Conservation (phyloP, 2,113 vertebrate genomes). For the Grantiella picta region DNA sequence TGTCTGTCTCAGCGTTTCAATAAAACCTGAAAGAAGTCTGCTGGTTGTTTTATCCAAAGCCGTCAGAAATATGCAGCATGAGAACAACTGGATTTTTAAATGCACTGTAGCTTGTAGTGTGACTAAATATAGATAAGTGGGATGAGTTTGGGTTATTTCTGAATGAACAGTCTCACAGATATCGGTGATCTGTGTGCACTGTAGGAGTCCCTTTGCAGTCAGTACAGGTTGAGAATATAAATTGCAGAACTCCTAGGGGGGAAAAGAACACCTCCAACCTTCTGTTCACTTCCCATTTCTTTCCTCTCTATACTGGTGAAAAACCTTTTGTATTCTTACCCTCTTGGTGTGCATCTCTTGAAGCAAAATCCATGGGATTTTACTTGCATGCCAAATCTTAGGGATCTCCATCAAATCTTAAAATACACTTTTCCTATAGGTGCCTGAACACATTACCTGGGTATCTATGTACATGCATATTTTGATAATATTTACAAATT, state of each 20-base stretch:
- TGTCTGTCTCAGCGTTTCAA: not conserved
- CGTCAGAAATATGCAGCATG: not conserved
- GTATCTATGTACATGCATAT: not conserved
- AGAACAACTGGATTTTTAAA: not conserved
- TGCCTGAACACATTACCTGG: not conserved
- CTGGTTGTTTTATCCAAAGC: not conserved
- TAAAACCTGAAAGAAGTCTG: not conserved
- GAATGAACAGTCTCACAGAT: not conserved
- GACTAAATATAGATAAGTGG: not conserved
- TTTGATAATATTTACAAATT: not conserved
- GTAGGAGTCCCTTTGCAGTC: not conserved
- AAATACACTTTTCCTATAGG: not conserved
- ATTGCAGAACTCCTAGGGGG: not conserved
- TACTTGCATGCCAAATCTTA: not conserved
- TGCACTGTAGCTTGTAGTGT: not conserved
- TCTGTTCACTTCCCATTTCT: not conserved
- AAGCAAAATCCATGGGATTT: not conserved
- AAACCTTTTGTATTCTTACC: not conserved
- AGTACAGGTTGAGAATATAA: not conserved
- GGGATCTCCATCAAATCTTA: not conserved
- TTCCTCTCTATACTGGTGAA: not conserved
- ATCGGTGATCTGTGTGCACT: not conserved
- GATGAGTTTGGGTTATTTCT: not conserved
- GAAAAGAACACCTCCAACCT: not conserved
- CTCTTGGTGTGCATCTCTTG: not conserved